phyloP scores from a whole-genome alignment of 2,113 vertebrate genomes.

The Neotoma lepida region DNA sequence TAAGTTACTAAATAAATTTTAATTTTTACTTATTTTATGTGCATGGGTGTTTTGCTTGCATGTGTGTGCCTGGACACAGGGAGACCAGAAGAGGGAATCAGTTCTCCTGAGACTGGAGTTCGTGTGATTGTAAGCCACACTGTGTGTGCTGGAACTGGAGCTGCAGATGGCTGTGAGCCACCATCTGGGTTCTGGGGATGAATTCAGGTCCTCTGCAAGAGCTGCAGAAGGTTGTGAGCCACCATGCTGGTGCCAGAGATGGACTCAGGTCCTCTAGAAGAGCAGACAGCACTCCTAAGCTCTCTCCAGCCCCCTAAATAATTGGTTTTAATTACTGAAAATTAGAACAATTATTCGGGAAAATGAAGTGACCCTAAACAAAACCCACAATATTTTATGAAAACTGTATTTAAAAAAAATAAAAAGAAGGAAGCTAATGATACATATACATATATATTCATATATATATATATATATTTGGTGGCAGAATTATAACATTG shows the following conservation, averaged over 20 bases:
- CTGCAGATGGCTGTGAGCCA: neutral
- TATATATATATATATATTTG: neutral
- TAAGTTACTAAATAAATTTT: neutral
- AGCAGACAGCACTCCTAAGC: neutral
- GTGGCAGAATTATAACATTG: neutral
- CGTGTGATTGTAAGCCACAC: neutral
- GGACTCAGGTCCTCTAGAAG: neutral
- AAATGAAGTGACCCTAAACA: neutral
- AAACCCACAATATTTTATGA: neutral
- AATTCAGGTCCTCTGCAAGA: neutral
- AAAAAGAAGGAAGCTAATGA: rapidly evolving
- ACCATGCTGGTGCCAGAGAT: neutral
- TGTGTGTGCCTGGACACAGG: neutral
- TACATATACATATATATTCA: neutral
- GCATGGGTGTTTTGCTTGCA: neutral
- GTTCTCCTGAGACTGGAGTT: neutral
- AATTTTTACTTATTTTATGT: neutral
- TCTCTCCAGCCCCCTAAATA: neutral
- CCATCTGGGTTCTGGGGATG: neutral
- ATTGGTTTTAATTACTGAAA: slow-evolving; percentile 26
- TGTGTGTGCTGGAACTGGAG: neutral
- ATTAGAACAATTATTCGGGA: neutral
- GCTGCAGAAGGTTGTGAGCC: neutral
- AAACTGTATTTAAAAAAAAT: neutral
- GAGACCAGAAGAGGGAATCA: neutral